Conservation (phyloP, 2,113 vertebrate genomes). For the Phocoena phocoena region DNA sequence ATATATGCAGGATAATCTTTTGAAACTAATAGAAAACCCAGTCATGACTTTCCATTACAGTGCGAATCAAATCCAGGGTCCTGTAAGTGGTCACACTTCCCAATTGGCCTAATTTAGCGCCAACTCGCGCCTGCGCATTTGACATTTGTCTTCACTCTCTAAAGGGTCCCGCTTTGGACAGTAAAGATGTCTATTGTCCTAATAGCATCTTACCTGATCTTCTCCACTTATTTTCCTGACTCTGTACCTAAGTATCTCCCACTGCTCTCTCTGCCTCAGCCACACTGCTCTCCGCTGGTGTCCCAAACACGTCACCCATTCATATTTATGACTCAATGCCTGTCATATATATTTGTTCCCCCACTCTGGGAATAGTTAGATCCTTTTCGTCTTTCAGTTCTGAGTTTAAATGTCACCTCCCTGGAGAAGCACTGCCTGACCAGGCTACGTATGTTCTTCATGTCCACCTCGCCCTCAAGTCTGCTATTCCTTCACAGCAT, state of each 20-base stretch:
- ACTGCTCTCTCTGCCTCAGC: neutral
- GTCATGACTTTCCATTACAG: neutral
- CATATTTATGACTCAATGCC: neutral
- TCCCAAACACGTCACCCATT: neutral
- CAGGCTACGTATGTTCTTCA: rapidly evolving
- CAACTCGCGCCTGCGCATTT: neutral
- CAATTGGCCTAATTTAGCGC: too few species aligned
- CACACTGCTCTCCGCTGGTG: neutral
- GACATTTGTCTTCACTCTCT: neutral
- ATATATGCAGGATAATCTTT: neutral
- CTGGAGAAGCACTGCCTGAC: neutral
- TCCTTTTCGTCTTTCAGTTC: neutral
- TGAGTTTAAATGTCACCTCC: neutral
- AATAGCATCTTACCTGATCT: neutral
- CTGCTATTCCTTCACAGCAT: neutral
- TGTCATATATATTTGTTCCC: neutral
- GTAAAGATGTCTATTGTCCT: neutral
- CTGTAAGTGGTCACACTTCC: neutral
- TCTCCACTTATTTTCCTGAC: neutral
- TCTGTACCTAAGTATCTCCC: neutral
- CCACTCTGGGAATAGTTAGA: neutral
- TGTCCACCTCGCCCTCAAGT: rapidly evolving
- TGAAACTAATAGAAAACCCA: neutral
- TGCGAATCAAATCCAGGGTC: neutral
- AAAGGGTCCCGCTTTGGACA: neutral